Percentiles rank a stretch among this genome's conserved stretches.
Evolutionary conservation across 1,140 invertebrate species (phyloP).

Genomic region (Drosophila littoralis): DNA sequence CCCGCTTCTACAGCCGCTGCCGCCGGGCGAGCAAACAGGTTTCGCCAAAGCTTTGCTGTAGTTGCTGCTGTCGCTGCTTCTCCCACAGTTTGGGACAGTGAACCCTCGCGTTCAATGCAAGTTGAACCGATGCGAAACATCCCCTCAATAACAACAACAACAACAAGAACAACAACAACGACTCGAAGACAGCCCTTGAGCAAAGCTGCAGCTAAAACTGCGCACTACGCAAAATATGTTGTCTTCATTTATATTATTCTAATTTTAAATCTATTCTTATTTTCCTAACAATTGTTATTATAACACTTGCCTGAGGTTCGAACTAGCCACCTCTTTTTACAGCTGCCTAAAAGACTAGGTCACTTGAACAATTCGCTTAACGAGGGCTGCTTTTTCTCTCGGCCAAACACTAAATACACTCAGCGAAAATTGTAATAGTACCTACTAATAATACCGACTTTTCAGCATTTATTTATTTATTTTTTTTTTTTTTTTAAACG

Average conservation of each 20-base stretch:
- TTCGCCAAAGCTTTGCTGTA: slow-evolving; percentile 37
- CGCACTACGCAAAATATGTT: neutral
- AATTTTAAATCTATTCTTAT: neutral
- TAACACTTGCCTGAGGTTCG: too few relatives aligned
- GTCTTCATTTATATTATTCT: neutral
- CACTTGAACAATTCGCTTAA: neutral
- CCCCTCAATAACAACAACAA: slow-evolving; percentile 18
- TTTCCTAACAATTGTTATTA: too few relatives aligned
- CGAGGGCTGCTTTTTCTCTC: too few relatives aligned
- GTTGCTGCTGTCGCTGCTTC: slow-evolving; percentile 7
- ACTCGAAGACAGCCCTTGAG: slow-evolving; percentile 41
- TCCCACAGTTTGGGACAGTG: slow-evolving; percentile 47
- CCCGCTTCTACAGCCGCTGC: slow-evolving; percentile 41
- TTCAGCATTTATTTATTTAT: too few relatives aligned
- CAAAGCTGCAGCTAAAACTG: slow-evolving; percentile 5
- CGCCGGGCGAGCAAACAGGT: slow-evolving; percentile 64
- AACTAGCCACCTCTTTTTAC: neutral
- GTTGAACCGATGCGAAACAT: slow-evolving; percentile 20
- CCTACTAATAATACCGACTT: too few relatives aligned
- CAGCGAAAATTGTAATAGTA: too few relatives aligned
- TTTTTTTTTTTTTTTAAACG: too few relatives aligned
- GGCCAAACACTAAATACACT: too few relatives aligned
- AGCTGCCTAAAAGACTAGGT: neutral
- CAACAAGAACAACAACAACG: slow-evolving; percentile 3
- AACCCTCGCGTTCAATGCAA: slow-evolving; percentile 33